A percentile compares a stretch with the other conserved stretches of the same genome.
phyloP scores from a whole-genome alignment of 2,888 invertebrate species.

The Nemurella pictetii region DNA sequence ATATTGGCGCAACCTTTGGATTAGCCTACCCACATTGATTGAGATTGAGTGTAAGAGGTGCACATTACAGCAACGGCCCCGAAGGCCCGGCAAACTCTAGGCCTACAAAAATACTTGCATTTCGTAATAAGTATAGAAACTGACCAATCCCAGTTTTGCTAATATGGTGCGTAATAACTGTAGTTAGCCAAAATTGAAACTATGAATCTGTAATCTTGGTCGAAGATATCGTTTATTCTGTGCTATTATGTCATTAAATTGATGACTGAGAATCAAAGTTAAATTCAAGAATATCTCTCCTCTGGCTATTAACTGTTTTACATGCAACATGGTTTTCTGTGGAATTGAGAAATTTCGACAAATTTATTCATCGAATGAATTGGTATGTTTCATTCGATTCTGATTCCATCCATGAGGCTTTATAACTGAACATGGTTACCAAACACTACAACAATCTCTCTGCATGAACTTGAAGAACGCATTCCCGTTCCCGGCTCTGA shows the following conservation, averaged over 20 bases:
- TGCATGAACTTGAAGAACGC: no score
- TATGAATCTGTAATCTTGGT: not conserved
- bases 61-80: not conserved
- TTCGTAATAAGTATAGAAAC: not conserved
- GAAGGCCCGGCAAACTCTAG: not conserved
- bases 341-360: not conserved
- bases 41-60: not conserved
- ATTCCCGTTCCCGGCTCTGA: no score
- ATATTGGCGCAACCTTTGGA: not conserved
- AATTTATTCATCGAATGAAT: not conserved
- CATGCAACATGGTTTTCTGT: not conserved
- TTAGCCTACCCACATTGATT: not conserved
- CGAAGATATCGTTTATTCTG: conserved; percentile 16
- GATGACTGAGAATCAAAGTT: conserved; percentile 24
- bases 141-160: conserved; percentile 19
- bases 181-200: not conserved
- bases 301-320: not conserved
- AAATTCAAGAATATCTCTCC: conserved; percentile 13
- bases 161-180: conserved; percentile 23
- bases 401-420: no score
- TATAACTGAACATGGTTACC: no score
- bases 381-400: no score
- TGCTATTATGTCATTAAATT: not conserved
- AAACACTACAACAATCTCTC: no score
- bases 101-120: not conserved